Conservation (phyloP, 2,113 vertebrate genomes). For the Okapia johnstoni region DNA sequence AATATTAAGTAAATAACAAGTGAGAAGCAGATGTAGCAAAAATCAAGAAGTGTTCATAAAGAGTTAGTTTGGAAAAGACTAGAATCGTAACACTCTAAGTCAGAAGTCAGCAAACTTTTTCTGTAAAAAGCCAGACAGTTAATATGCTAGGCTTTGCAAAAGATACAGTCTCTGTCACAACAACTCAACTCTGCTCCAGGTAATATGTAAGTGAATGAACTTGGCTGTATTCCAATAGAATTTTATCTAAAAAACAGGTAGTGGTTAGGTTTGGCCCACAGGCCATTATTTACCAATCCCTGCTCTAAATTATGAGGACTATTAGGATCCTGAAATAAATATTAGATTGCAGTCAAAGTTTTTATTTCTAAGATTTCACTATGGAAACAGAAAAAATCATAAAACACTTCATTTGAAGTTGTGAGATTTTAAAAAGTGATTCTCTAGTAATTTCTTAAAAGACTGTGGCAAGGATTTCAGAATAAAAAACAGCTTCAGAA, state of each 20-base stretch:
- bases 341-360: neutral
- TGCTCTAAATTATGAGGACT: neutral
- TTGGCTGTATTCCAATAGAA: neutral
- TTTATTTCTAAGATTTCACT: neutral
- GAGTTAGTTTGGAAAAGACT: neutral
- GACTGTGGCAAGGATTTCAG: neutral
- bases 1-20: neutral
- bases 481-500: constrained; percentile 10
- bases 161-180: neutral
- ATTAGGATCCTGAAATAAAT: neutral
- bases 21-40: neutral
- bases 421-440: neutral
- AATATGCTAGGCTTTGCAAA: neutral
- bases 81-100: neutral
- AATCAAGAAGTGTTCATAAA: neutral
- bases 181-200: neutral
- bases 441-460: neutral
- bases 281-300: neutral
- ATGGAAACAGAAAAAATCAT: neutral
- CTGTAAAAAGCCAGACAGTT: neutral
- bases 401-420: neutral
- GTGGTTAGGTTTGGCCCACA: neutral
- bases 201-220: neutral
- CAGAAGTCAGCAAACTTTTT: neutral
- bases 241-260: neutral